phyloP scores from a whole-genome alignment of 2,888 invertebrate genomes.

The Spodoptera littoralis region DNA sequence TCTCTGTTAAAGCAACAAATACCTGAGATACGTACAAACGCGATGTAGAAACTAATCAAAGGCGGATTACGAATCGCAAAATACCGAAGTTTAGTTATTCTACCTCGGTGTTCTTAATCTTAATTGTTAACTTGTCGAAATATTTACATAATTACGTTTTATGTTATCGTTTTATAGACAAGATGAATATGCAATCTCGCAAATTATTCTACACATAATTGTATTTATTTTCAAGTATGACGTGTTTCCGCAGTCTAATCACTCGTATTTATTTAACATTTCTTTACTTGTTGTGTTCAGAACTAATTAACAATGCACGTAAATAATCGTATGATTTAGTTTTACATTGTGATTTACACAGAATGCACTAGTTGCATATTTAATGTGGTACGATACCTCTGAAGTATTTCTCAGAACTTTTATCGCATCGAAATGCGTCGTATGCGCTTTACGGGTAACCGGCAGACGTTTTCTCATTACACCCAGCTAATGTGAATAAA shows the following conservation, averaged over 20 bases:
- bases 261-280: slow-evolving; percentile 8
- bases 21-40: slow-evolving; percentile 30
- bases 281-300: slow-evolving; percentile 5
- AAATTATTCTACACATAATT: slow-evolving; percentile 17
- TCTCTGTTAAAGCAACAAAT: slow-evolving; percentile 24
- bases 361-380: slow-evolving; percentile 8
- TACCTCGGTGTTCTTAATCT: slow-evolving; percentile 53
- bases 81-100: slow-evolving; percentile 47
- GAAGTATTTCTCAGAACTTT: slow-evolving; percentile 41
- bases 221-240: slow-evolving; percentile 32
- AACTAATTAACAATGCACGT: too few species aligned
- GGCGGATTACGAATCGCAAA: slow-evolving; percentile 45
- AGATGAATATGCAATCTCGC: slow-evolving; percentile 42
- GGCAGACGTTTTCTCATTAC: slow-evolving; percentile 74
- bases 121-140: slow-evolving; percentile 51
- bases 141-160: slow-evolving; percentile 54
- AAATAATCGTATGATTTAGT: not conserved
- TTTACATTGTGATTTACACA: slow-evolving; percentile 6
- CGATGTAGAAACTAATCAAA: slow-evolving; percentile 38
- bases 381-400: slow-evolving; percentile 3
- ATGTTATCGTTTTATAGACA: slow-evolving; percentile 45
- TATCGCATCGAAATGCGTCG: slow-evolving; percentile 61
- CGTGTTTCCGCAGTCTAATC: slow-evolving; percentile 24
- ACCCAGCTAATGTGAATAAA: slow-evolving; percentile 79
- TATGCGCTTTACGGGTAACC: slow-evolving; percentile 49